phyloP scores from a whole-genome alignment of 1,140 invertebrate genomes.

The Drosophila insularis region DNA sequence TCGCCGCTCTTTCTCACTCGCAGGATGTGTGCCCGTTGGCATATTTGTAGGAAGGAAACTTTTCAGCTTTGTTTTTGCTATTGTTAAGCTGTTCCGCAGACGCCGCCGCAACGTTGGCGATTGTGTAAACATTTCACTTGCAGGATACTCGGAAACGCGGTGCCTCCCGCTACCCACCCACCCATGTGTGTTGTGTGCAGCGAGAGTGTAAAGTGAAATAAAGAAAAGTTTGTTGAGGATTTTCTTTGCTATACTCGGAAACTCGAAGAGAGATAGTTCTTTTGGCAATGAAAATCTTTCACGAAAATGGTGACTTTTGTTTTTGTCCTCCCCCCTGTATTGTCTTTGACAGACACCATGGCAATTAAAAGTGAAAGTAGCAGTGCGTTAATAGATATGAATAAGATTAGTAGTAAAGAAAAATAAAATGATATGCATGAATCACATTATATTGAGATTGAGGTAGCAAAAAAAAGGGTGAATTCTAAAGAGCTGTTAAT shows the following conservation, averaged over 20 bases:
- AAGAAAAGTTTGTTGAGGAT: constrained; percentile 3
- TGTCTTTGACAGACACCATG: not conserved
- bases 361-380: constrained; percentile 1
- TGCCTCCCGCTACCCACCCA: not conserved
- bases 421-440: too few relatives aligned
- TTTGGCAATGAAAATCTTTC: not conserved
- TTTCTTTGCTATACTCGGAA: not conserved
- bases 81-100: constrained; percentile 43
- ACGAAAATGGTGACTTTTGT: not conserved
- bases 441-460: too few relatives aligned
- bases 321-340: too few relatives aligned
- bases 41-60: constrained; percentile 40
- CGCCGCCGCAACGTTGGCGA: constrained; percentile 45
- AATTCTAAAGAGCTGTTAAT: too few relatives aligned
- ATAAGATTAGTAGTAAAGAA: too few relatives aligned
- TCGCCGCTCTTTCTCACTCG: constrained; percentile 17
- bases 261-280: not conserved
- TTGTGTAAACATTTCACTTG: constrained; percentile 75
- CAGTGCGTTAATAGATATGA: not conserved
- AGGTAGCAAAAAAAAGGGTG: too few relatives aligned
- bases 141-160: constrained; percentile 39
- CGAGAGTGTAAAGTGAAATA: not conserved
- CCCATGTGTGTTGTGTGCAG: not conserved
- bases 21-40: constrained; percentile 39
- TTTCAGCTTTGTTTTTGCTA: constrained; percentile 50